Evolutionary conservation across 2,888 invertebrate species (phyloP), one percentile per base, ranked within the genome.

Genomic region (Lepidonotus clava): DNA sequence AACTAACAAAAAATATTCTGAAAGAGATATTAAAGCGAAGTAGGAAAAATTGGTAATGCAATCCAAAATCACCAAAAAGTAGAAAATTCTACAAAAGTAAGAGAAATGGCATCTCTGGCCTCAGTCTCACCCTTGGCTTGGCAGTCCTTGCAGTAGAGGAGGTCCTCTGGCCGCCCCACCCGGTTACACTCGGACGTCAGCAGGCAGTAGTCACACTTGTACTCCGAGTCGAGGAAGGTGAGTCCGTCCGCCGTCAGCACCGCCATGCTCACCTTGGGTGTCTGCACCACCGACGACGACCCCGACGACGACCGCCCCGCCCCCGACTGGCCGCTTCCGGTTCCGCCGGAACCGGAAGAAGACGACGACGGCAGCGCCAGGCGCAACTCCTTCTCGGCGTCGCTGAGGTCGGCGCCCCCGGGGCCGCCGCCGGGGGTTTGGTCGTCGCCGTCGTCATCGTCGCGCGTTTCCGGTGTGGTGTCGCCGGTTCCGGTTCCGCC

Each of bases 81-180:
- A 71, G 36, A 18, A 71, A 34, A 34, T 11, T 34, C 8, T 21
- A 71, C 1, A 67, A 71, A 4, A 5, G 6, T 34, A 36, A 21
- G 40, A 1, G 8, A 83, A 14, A n/a, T n/a, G n/a, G n/a, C n/a
- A n/a, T n/a, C n/a, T n/a, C n/a, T n/a, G n/a, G n/a, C 71, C 11
- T 24, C 66, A 66, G 14, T 18, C 86, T 38, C 88, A 94, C 94
- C 94, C 91, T 92, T 93, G 18, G 93, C 92, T 87, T 91, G 92
- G 89, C 94, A 94, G 87, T 94, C 94, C 88, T 92, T 93, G 88
- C 94, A 94, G 14, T 91, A 89, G 4, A 94, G 91, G n/a, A 94
- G 90, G 5, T 90, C 90, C 86, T 94, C 94, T 14, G 89, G 88
- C 32, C 89, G 87, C 0, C 93, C 93, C 36, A 90, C 95, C 94